Evolutionary conservation across 2,113 vertebrate genomes (phyloP).

Genomic region (Hemiscyllium ocellatum): DNA sequence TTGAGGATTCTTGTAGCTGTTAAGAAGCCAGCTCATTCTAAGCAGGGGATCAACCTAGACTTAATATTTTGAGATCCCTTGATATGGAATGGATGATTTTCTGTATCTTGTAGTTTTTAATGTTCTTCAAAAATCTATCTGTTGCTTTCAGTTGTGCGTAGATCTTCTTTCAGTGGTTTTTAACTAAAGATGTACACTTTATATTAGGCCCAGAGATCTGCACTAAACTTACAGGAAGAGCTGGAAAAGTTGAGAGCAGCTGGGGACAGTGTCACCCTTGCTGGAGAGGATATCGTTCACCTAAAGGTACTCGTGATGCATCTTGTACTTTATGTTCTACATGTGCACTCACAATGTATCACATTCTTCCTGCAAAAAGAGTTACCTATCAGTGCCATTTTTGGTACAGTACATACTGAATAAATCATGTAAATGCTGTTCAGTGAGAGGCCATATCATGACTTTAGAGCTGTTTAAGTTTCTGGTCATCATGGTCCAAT

Average conservation of each 20-base stretch:
- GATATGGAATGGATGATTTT: background rate
- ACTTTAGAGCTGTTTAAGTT: background rate
- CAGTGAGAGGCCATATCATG: background rate
- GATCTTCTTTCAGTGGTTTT: background rate
- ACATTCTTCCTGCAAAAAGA: background rate
- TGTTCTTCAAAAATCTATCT: background rate
- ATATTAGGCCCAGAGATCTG: constrained; percentile 64
- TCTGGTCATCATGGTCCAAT: background rate
- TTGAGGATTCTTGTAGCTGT: background rate
- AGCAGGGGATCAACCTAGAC: background rate
- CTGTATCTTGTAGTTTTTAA: background rate
- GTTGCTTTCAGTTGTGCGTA: background rate
- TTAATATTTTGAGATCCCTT: background rate
- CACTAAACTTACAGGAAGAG: constrained; percentile 68
- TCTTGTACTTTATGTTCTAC: background rate
- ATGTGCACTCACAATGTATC: background rate
- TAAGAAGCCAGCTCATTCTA: background rate
- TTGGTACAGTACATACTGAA: background rate
- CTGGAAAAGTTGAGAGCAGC: constrained; percentile 67
- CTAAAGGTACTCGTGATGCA: constrained; percentile 66
- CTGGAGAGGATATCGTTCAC: constrained; percentile 58
- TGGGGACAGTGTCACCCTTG: constrained; percentile 49
- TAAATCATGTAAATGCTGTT: background rate
- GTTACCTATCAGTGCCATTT: background rate
- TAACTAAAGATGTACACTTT: background rate